phyloP scores from a whole-genome alignment of 2,113 vertebrate genomes.

The Axis porcinus region DNA sequence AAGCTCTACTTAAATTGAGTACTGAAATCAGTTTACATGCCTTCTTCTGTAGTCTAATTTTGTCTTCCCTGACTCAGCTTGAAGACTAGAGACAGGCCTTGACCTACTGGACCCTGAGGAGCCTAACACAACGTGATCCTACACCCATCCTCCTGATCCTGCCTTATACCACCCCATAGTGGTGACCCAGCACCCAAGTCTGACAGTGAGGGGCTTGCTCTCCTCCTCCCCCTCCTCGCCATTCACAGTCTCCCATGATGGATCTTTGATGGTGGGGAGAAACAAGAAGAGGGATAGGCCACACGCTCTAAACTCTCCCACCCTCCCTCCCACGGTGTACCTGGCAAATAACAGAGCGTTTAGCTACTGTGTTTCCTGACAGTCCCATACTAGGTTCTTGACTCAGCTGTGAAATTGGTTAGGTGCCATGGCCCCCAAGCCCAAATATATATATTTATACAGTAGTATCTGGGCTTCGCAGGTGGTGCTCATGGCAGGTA shows the following conservation, averaged over 20 bases:
- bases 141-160: background rate
- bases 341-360: background rate
- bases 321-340: background rate
- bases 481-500: rapidly evolving
- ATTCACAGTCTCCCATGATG: background rate
- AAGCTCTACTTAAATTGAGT: background rate
- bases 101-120: background rate
- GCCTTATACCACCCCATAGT: background rate
- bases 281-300: background rate
- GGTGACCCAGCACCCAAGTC: background rate
- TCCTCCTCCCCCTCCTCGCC: background rate
- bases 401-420: background rate
- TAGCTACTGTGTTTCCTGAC: background rate
- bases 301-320: too few species aligned
- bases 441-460: background rate
- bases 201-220: background rate
- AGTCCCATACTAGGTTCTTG: background rate
- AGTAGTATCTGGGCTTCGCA: background rate
- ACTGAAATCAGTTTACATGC: background rate
- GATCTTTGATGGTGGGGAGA: background rate
- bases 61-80: background rate
- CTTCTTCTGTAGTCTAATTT: background rate
- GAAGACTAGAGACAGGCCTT: background rate
- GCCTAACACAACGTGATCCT: background rate
- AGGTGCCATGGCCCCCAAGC: background rate